Conservation (phyloP, 2,888 invertebrate genomes). For the Sepioteuthis lessoniana region DNA sequence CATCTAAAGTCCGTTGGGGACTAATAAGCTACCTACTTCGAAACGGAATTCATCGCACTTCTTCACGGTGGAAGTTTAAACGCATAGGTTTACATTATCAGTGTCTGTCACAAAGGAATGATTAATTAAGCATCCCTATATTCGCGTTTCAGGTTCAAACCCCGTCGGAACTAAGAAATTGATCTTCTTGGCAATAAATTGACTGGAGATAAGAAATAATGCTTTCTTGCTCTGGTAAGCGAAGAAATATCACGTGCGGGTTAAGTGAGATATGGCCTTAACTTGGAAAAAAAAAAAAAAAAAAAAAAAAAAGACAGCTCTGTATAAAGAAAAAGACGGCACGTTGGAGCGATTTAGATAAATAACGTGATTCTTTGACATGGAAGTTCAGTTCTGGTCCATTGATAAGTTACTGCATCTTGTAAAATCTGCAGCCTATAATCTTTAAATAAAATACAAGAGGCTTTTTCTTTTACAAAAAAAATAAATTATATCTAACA, state of each 20-base stretch:
- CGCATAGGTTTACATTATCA: conserved; percentile 33
- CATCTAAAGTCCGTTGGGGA: background rate
- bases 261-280: background rate
- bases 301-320: background rate
- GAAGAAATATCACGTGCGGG: background rate
- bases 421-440: too few relatives aligned
- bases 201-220: background rate
- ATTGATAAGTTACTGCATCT: too few relatives aligned
- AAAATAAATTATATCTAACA: too few relatives aligned
- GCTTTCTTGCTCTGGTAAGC: background rate
- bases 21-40: background rate
- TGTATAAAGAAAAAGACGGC: background rate
- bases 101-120: background rate
- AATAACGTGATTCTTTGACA: background rate
- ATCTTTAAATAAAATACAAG: too few relatives aligned
- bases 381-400: too few relatives aligned
- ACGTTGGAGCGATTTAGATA: background rate
- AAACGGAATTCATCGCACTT: background rate
- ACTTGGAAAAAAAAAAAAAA: too few relatives aligned
- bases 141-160: background rate
- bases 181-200: background rate
- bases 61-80: background rate
- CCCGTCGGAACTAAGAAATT: background rate
- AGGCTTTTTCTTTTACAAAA: too few relatives aligned
- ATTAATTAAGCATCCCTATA: background rate